Conservation (phyloP, 2,888 invertebrate genomes). For the Lydus trimaculatus region DNA sequence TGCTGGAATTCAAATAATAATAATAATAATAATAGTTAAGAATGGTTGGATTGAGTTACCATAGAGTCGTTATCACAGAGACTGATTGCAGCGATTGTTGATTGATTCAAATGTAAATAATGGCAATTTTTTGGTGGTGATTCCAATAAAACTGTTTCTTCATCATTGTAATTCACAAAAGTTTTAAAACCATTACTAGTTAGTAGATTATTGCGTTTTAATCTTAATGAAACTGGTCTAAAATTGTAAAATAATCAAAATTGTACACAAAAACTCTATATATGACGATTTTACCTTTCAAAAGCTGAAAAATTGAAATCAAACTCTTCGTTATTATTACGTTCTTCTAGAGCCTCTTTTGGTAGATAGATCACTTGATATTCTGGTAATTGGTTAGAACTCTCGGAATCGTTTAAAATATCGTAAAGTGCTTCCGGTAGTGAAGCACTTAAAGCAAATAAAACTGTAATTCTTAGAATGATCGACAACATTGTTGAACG, state of each 20-base stretch:
- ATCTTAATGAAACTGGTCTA: constrained; percentile 68
- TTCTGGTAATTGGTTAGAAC: constrained; percentile 60
- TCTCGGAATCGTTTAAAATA: constrained; percentile 58
- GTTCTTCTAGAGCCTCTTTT: constrained; percentile 51
- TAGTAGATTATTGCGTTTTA: constrained; percentile 70
- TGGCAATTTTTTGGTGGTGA: constrained; percentile 64
- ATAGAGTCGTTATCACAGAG: constrained; percentile 70
- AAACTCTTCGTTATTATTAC: constrained; percentile 60
- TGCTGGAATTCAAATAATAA: constrained; percentile 61
- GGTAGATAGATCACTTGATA: constrained; percentile 71
- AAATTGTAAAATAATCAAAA: constrained; percentile 30
- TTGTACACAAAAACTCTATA: constrained; percentile 1
- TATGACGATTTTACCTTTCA: constrained; percentile 62
- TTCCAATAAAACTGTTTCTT: constrained; percentile 49
- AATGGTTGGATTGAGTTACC: constrained; percentile 60
- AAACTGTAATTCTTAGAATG: not conserved
- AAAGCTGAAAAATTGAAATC: constrained; percentile 69
- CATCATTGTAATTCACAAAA: constrained; percentile 63
- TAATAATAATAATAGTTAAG: not conserved
- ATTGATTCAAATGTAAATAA: constrained; percentile 68
- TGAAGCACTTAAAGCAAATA: not conserved
- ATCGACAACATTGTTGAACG: not conserved
- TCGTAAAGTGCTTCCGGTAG: constrained; percentile 50
- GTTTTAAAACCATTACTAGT: constrained; percentile 69
- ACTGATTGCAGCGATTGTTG: constrained; percentile 71